A percentile compares a stretch with the other conserved stretches of the same genome.
Conservation (phyloP, 1,140 invertebrate species). For the Philopotamus ludificatus region DNA sequence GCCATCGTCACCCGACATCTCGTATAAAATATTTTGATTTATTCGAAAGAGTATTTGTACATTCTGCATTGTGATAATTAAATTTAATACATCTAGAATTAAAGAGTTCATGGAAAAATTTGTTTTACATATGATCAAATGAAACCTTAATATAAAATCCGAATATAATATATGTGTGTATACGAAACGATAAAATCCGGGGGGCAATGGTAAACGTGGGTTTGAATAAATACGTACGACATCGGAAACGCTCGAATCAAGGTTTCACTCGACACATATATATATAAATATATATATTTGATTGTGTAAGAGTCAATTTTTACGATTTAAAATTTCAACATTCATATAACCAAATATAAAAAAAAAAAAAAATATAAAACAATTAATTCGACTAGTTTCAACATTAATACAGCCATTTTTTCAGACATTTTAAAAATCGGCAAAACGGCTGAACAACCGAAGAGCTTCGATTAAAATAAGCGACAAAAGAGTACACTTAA, state of each 20-base stretch:
- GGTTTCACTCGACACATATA: no score
- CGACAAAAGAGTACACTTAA: slow-evolving; percentile 13
- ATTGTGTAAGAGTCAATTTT: slow-evolving; percentile 2
- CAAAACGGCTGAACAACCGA: slow-evolving; percentile 18
- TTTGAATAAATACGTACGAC: no score
- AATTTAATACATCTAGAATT: not conserved
- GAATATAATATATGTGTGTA: no score
- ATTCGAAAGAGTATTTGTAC: slow-evolving; percentile 33
- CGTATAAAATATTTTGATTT: no score
- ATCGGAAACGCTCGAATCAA: no score
- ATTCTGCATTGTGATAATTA: not conserved
- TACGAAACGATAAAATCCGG: no score
- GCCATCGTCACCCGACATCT: no score
- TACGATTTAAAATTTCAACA: slow-evolving; percentile 11
- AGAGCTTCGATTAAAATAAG: slow-evolving; percentile 12
- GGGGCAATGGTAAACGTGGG: no score
- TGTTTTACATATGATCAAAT: no score
- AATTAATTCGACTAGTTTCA: slow-evolving; percentile 27
- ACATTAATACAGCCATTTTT: slow-evolving; percentile 22
- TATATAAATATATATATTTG: no score
- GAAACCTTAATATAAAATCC: no score
- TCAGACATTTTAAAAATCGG: slow-evolving; percentile 11
- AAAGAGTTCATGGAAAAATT: not conserved
- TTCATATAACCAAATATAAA: slow-evolving; percentile 15
- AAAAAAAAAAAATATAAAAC: slow-evolving; percentile 18